Evolutionary conservation across 2,888 invertebrate species (phyloP).

Genomic region (Nemurella pictetii): DNA sequence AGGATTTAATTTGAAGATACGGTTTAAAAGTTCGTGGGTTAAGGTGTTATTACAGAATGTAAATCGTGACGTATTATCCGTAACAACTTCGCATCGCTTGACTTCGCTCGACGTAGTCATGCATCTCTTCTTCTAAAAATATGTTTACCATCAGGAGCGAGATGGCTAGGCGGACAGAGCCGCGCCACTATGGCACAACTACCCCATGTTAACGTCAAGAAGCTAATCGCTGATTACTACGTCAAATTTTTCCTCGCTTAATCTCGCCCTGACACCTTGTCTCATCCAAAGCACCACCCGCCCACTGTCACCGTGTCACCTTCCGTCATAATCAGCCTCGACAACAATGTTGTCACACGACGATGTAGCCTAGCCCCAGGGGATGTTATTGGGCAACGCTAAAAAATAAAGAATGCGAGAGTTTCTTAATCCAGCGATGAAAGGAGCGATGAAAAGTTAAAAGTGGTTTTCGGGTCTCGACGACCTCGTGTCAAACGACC

Average conservation of each 20-base stretch:
- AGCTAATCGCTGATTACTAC: slow-evolving; percentile 15
- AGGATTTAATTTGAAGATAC: slow-evolving; percentile 30
- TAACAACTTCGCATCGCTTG: slow-evolving; percentile 1
- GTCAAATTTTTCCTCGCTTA: slow-evolving; percentile 25
- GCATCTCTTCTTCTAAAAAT: not conserved
- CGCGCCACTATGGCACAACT: not conserved
- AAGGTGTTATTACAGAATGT: slow-evolving; percentile 17
- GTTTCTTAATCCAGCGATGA: not conserved
- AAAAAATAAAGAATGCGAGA: not conserved
- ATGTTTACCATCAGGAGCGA: not conserved
- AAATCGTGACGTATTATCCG: slow-evolving; percentile 27
- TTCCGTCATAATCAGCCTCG: not conserved
- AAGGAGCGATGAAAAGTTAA: not conserved
- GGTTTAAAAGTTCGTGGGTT: slow-evolving; percentile 4
- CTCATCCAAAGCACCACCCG: not conserved
- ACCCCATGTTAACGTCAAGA: not conserved
- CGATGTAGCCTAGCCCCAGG: not conserved
- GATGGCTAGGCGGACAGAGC: not conserved
- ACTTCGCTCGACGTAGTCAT: not conserved
- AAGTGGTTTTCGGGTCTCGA: not conserved
- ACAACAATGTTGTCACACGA: not conserved
- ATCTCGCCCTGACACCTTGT: slow-evolving; percentile 30
- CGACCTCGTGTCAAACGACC: not conserved
- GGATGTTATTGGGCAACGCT: not conserved
- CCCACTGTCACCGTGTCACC: slow-evolving; percentile 2